Base-by-base conservation (phyloP, 2,797 vertebrate species). In the Chelonia mydas region DNA sequence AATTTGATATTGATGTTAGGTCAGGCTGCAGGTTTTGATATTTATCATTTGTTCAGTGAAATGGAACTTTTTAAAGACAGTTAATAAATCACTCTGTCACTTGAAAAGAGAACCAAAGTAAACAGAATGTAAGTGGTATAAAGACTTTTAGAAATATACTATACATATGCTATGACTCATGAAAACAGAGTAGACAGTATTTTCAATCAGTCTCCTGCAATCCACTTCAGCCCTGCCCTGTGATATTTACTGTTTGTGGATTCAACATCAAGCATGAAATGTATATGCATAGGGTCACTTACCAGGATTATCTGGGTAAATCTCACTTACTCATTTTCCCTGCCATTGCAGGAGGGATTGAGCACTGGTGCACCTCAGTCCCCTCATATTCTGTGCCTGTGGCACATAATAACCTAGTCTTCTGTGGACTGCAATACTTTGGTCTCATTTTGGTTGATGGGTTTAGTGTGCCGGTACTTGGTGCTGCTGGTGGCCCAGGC, bases 31-130 rank as follows among this genome's bases (percentile, higher is more conserved):
- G 91, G 96, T 97, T 98, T 98, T 96, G 96, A 97, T 97, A 98
- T 97, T 98, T 96, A 98, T 97, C 96, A 98, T 98, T 97, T 96
- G 89, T 97, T 98, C 94, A 89, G 92, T 95, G 95, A 98, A 98
- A 98, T 94, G 93, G 97, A 98, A 98, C 95, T 96, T 96, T 96
- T 97, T 97, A 97, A 98, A 98, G 98, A 98, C 98, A 98, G 97
- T 98, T 94, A 95, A 98, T 98, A 98, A 98, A 98, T 98, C 98
- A 98, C 83, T 95, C 94, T 98, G 97, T 96, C 97, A 95, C 94
- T 86, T 92, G 97, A 92, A 95, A 97, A 98, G 97, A 91, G 79
- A 98, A 93, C 92, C 94, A 94, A 74, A 91, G 89, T 94, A 96
- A 94, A 95, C 94, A 97, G 86, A 96, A 95, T 81, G 37, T 50